Evolutionary conservation across 64 coral and sea anemone genomes (phyloP), one percentile per base, ranked within the genome.

Genomic region (Pocillopora verrucosa): DNA sequence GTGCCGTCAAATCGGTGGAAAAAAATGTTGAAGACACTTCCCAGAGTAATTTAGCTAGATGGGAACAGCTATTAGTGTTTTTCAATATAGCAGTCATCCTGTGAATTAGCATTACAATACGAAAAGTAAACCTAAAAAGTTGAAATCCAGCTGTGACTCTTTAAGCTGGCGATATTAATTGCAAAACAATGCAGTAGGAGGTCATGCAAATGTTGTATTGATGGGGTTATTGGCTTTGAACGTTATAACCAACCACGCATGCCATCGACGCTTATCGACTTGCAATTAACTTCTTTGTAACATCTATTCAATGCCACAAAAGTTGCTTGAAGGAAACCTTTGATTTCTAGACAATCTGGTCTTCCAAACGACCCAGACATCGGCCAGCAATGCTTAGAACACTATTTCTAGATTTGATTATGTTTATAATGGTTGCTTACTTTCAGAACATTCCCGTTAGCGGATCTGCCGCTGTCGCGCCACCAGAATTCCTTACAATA

Each of bases 401-500:
- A 45, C 15, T 56, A 16, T 3, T 56, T 19, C 16, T 77, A 19
- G 16, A 20, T 56, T 77, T 77, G 14, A 22, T 19, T 77, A 7
- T 56, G 20, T 45, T 77, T 20, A 36, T 3, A 38, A 56, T 56
- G 19, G 17, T 77, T 77, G 36, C 36, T 13, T 51, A 56, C 16
- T 77, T 77, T 17, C 2, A 77, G 56, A 51, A 51, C 41, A 24
- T 70, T 70, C 35, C 16, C 19, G 19, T 45, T 77, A 10, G 75
- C 41, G 34, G 20, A 17, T 38, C 37, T 56, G 37, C 25, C 30
- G 20, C 51, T 12, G n/a, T 79, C 59, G 22, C n/a, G 56, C 77
- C 57, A 60, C 77, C 77, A 20, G 41, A 11, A 59, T 60, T 79
- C 59, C 20, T 79, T 11, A 79, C 56, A 79, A 79, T 79, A 57